Percentiles rank a stretch among this genome's conserved stretches.
Conservation (phyloP, 2,888 invertebrate species). For the Trissolcus brochymenae region DNA sequence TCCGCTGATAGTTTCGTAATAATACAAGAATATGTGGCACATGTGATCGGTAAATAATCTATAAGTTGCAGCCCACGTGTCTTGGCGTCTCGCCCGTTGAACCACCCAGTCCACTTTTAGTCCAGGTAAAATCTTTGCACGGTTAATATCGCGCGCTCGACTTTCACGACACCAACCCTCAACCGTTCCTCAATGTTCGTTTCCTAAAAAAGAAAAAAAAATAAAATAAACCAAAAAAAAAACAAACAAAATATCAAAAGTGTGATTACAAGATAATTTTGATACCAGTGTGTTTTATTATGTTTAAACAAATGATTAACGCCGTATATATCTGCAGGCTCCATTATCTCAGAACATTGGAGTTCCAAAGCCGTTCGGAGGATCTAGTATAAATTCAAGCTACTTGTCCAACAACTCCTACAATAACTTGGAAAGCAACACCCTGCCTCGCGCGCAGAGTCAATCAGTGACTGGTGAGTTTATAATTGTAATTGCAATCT, state of each 20-base stretch:
- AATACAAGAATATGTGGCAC: constrained; percentile 54
- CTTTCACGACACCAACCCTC: constrained; percentile 12
- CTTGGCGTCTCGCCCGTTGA: constrained; percentile 74
- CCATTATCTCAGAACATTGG: constrained; percentile 69
- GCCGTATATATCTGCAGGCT: constrained; percentile 61
- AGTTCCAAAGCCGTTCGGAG: constrained; percentile 73
- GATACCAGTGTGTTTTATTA: constrained; percentile 2
- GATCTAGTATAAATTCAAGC: constrained; percentile 67
- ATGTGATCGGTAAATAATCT: constrained; percentile 71
- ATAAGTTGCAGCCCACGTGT: constrained; percentile 71
- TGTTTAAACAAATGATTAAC: constrained; percentile 2
- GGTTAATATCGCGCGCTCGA: constrained; percentile 57
- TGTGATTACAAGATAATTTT: constrained; percentile 6
- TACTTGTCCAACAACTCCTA: constrained; percentile 65
- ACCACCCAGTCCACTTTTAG: constrained; percentile 72
- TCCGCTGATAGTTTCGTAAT: constrained; percentile 54
- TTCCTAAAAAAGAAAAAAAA: constrained; percentile 2
- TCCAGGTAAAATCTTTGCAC: constrained; percentile 73
- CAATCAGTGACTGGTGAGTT: constrained; percentile 75
- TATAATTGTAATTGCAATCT: constrained; percentile 1
- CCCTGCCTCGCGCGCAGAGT: constrained; percentile 71
- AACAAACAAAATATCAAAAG: not conserved
- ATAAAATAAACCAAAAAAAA: not conserved
- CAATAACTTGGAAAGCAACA: constrained; percentile 68
- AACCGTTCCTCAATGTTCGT: constrained; percentile 8